phyloP scores from a whole-genome alignment of 2,888 invertebrate genomes.

The Flabesymbios commensalis region DNA sequence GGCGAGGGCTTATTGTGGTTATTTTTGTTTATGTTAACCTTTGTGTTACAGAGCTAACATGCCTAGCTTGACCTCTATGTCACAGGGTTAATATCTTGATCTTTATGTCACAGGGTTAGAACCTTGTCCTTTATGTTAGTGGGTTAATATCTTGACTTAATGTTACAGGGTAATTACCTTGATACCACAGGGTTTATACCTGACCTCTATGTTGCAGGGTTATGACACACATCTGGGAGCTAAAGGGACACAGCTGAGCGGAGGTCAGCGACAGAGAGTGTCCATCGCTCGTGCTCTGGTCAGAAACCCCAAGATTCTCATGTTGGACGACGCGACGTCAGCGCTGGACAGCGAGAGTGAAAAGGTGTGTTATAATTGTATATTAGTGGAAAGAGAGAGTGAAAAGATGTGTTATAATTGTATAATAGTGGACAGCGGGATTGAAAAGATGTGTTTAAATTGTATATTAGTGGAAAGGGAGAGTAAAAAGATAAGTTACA shows the following conservation, averaged over 20 bases:
- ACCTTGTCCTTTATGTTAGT: no score
- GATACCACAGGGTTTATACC: no score
- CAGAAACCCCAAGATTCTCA: conserved; percentile 65
- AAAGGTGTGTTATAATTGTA: conserved; percentile 39
- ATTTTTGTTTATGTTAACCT: no score
- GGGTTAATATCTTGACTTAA: no score
- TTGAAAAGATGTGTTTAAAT: conserved; percentile 49
- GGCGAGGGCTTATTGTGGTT: no score
- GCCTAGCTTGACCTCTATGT: no score
- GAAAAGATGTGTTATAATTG: conserved; percentile 47
- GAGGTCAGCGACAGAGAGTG: conserved; percentile 61
- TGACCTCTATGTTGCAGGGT: no score
- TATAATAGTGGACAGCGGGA: conserved; percentile 43
- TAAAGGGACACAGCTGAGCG: conserved; percentile 61
- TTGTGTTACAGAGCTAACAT: no score
- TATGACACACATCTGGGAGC: not conserved
- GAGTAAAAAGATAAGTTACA: conserved; percentile 53
- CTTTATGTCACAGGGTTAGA: no score
- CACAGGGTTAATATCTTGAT: no score
- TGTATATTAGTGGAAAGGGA: conserved; percentile 40
- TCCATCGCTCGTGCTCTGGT: conserved; percentile 83
- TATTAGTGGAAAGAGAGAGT: conserved; percentile 47
- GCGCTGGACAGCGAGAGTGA: conserved; percentile 61
- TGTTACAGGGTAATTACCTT: no score
- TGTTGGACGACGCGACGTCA: conserved; percentile 65